Evolutionary conservation across 2,797 vertebrate genomes (phyloP).

Genomic region (Danio jaintianensis): DNA sequence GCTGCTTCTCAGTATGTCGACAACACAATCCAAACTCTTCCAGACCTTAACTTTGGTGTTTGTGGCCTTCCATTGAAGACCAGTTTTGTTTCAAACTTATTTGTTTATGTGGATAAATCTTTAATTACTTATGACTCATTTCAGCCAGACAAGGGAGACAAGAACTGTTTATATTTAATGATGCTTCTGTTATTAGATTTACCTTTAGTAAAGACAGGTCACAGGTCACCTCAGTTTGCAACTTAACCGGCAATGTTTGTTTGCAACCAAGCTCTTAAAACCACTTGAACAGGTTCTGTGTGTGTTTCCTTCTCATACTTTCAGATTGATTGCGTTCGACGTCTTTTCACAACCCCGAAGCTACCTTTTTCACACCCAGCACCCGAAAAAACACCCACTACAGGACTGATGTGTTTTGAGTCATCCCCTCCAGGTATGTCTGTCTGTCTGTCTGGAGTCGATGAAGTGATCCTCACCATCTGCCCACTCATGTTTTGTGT

Average conservation of each 20-base stretch:
- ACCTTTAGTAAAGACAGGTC: no score
- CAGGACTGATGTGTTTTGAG: conserved; percentile 45
- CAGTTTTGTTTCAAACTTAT: no score
- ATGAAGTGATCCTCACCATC: conserved; percentile 5
- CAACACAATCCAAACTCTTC: no score
- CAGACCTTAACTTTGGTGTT: no score
- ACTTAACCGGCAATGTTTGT: not conserved
- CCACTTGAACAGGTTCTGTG: not conserved
- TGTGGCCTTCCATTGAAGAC: no score
- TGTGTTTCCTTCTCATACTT: conserved; percentile 22
- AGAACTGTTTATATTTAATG: no score
- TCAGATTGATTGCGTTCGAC: conserved; percentile 35
- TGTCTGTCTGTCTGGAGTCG: conserved; percentile 5
- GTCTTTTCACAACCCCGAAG: conserved; percentile 47
- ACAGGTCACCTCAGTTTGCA: not conserved
- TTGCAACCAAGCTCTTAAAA: not conserved
- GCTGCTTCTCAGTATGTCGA: no score
- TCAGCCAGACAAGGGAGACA: no score
- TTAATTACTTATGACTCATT: no score
- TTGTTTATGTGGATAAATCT: no score
- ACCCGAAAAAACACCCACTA: conserved; percentile 28
- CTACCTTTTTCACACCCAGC: conserved; percentile 27
- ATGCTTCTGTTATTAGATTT: no score
- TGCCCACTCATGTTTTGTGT: conserved; percentile 19
- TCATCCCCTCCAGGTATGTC: conserved; percentile 9